Conservation (phyloP, 2,113 vertebrate species). For the Vulpes vulpes region DNA sequence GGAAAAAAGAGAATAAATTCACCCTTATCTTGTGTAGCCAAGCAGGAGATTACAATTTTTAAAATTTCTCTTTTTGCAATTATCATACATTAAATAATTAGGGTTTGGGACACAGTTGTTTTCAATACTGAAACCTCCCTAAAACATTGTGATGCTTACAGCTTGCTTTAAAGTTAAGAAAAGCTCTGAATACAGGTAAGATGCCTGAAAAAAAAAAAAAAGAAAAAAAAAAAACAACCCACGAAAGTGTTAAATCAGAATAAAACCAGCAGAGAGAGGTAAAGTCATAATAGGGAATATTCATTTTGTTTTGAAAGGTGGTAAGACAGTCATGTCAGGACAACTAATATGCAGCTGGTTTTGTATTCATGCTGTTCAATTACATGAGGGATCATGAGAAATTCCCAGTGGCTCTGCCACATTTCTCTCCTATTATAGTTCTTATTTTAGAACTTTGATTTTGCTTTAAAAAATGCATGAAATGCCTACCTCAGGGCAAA, state of each 20-base stretch:
- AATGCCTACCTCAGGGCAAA: constrained; percentile 16
- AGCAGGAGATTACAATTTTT: constrained; percentile 28
- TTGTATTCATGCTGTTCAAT: not conserved
- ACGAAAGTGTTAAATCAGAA: constrained; percentile 4
- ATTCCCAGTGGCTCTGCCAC: not conserved
- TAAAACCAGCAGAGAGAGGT: not conserved
- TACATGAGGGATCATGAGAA: not conserved
- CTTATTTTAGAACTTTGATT: constrained; percentile 63
- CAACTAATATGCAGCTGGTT: not conserved
- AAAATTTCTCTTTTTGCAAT: constrained; percentile 36
- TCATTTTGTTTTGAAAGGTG: constrained; percentile 57
- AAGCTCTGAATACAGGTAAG: not conserved
- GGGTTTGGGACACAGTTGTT: not conserved
- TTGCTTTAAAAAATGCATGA: constrained; percentile 41
- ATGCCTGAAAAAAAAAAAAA: not conserved
- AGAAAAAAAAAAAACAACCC: not conserved
- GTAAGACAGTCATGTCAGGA: not conserved
- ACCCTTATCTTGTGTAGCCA: constrained; percentile 10
- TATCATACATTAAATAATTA: constrained; percentile 35
- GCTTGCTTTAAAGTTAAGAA: constrained; percentile 46
- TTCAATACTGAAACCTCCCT: constrained; percentile 34
- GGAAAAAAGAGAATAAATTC: not conserved
- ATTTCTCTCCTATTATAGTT: constrained; percentile 9
- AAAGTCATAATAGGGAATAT: not conserved
- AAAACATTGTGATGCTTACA: not conserved